Evolutionary conservation across 2,797 vertebrate genomes (phyloP).

Genomic region (Alca torda): DNA sequence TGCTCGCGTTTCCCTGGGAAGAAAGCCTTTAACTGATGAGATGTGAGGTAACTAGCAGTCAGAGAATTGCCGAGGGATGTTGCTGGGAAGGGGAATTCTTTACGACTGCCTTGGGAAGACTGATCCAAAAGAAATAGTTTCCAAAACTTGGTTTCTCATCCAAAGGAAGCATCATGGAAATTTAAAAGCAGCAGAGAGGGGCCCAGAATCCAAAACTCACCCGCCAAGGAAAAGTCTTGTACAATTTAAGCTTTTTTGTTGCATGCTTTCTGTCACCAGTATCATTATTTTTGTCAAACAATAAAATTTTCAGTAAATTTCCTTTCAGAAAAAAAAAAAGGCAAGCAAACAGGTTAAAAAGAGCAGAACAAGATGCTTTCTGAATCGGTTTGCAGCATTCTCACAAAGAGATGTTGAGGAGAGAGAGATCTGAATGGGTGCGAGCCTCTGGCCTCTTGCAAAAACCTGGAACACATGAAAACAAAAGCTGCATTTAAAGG

Average conservation of each 20-base stretch:
- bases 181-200: conserved; percentile 41
- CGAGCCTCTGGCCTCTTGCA: neutral
- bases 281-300: neutral
- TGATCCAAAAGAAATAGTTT: conserved; percentile 67
- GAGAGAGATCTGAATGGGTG: neutral
- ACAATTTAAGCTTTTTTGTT: conserved; percentile 22
- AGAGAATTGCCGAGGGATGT: conserved; percentile 19
- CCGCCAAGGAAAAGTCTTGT: conserved; percentile 19
- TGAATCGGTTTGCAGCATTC: neutral
- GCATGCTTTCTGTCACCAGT: conserved; percentile 9
- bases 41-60: conserved; percentile 54
- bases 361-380: neutral
- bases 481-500: conserved; percentile 70
- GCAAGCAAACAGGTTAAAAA: neutral
- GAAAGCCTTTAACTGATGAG: conserved; percentile 14
- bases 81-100: conserved; percentile 66
- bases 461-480: neutral
- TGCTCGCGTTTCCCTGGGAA: conserved; percentile 9
- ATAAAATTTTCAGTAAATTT: neutral
- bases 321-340: neutral
- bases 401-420: neutral
- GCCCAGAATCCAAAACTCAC: conserved; percentile 24
- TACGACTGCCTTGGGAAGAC: conserved; percentile 47
- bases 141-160: conserved; percentile 55
- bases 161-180: conserved; percentile 69